phyloP scores from a whole-genome alignment of 2,888 invertebrate species.

The Lobophora halterata region DNA sequence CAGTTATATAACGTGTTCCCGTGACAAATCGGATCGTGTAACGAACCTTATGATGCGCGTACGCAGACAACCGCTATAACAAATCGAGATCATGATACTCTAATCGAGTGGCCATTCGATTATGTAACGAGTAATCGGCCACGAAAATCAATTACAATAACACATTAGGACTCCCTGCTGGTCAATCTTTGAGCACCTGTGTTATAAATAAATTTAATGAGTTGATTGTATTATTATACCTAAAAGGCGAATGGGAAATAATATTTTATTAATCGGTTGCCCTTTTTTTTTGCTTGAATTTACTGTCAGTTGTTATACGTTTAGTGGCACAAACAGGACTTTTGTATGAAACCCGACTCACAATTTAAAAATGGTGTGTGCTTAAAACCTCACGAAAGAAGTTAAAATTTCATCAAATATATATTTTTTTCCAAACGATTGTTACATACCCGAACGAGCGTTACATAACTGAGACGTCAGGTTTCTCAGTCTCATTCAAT shows the following conservation, averaged over 20 bases:
- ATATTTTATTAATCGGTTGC: constrained; percentile 19
- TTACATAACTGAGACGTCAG: no score
- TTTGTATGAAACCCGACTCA: no score
- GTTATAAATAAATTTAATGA: constrained; percentile 13
- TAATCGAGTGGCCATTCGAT: constrained; percentile 41
- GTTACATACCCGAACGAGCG: no score
- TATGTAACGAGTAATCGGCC: constrained; percentile 42
- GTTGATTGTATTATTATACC: no score
- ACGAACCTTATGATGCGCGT: constrained; percentile 19
- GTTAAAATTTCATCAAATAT: no score
- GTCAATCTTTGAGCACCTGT: constrained; percentile 28
- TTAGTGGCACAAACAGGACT: no score
- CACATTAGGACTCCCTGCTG: constrained; percentile 41
- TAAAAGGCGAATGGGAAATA: constrained; percentile 2
- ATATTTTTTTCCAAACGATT: no score
- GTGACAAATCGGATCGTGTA: constrained; percentile 20
- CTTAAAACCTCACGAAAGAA: no score
- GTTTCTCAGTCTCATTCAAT: no score
- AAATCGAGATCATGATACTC: constrained; percentile 45
- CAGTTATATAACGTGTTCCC: constrained; percentile 12
- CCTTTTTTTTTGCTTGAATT: no score
- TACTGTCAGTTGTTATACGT: no score
- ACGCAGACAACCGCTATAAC: constrained; percentile 44
- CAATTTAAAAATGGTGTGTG: no score
- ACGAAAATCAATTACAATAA: constrained; percentile 46